A percentile compares a stretch with the other conserved stretches of the same genome.
Conservation (phyloP, 2,888 invertebrate species). For the Mesoligia furuncula region DNA sequence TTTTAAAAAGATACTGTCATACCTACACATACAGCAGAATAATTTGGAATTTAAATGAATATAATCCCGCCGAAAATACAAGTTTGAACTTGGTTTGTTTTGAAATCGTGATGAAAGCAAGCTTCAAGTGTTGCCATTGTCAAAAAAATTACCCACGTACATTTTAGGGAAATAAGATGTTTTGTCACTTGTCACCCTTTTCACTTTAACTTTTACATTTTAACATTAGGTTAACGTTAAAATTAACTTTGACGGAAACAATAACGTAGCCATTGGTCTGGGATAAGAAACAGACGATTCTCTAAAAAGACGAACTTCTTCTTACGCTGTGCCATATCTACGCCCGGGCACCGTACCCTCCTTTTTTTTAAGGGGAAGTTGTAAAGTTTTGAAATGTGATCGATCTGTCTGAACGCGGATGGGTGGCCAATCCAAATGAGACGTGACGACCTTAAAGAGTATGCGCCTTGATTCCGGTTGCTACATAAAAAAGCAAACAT, state of each 20-base stretch:
- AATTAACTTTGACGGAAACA: background rate
- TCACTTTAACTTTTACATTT: background rate
- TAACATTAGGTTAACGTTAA: background rate
- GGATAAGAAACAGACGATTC: background rate
- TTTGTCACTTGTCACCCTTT: background rate
- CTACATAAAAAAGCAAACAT: slow-evolving; percentile 36
- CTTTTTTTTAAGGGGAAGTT: slow-evolving; percentile 60
- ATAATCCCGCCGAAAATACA: background rate
- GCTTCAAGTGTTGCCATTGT: background rate
- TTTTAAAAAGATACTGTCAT: background rate
- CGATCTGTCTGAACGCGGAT: slow-evolving; percentile 48
- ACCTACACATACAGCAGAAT: background rate
- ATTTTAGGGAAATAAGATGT: background rate
- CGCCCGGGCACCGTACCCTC: background rate
- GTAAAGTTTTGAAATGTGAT: slow-evolving; percentile 55
- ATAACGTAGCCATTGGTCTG: background rate
- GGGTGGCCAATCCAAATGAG: slow-evolving; percentile 51
- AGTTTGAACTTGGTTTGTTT: background rate
- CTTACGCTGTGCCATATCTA: background rate
- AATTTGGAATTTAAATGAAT: background rate
- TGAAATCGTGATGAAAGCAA: background rate
- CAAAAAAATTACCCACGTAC: background rate
- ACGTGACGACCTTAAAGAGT: slow-evolving; percentile 53
- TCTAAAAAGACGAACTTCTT: background rate
- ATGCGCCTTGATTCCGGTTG: slow-evolving; percentile 49